Evolutionary conservation across 2,888 invertebrate genomes (phyloP).

Genomic region (Cynaeus angustus): DNA sequence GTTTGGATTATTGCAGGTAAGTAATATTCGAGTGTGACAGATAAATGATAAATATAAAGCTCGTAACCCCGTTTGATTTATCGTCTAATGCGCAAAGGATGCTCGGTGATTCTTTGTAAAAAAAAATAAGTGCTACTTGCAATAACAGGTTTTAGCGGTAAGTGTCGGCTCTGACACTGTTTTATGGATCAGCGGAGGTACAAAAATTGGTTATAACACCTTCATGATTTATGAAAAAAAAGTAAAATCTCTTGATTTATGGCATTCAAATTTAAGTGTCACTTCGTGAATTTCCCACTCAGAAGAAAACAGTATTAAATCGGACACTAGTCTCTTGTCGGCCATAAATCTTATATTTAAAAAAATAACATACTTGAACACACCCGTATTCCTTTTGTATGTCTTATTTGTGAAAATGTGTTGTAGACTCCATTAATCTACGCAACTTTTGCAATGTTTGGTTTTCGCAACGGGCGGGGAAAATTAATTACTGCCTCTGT

Average conservation of each 20-base stretch:
- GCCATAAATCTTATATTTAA: slow-evolving; percentile 16
- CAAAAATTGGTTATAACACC: slow-evolving; percentile 7
- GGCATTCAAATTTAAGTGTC: slow-evolving; percentile 12
- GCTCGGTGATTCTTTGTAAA: slow-evolving; percentile 10
- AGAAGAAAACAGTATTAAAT: slow-evolving; percentile 3
- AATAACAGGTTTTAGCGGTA: slow-evolving; percentile 16
- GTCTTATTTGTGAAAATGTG: slow-evolving; percentile 9
- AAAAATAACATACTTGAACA: slow-evolving; percentile 19
- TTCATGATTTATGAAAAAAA: slow-evolving; percentile 13
- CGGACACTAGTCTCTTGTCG: not conserved
- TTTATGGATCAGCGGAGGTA: not conserved
- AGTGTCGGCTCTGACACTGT: not conserved
- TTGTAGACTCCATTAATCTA: slow-evolving; percentile 12
- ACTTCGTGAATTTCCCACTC: slow-evolving; percentile 1
- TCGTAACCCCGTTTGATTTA: slow-evolving; percentile 30
- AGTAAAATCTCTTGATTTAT: slow-evolving; percentile 29
- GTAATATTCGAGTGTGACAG: slow-evolving; percentile 23
- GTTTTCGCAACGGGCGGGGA: slow-evolving; percentile 13
- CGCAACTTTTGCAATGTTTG: slow-evolving; percentile 16
- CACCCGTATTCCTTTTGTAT: slow-evolving; percentile 18
- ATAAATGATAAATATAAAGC: slow-evolving; percentile 29
- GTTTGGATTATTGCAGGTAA: slow-evolving; percentile 29
- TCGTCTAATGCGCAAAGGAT: slow-evolving; percentile 10
- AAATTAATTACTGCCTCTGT: slow-evolving; percentile 25
- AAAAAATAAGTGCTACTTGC: slow-evolving; percentile 7